Evolutionary conservation across 2,113 vertebrate species (phyloP).

Genomic region (Scopus umbretta): DNA sequence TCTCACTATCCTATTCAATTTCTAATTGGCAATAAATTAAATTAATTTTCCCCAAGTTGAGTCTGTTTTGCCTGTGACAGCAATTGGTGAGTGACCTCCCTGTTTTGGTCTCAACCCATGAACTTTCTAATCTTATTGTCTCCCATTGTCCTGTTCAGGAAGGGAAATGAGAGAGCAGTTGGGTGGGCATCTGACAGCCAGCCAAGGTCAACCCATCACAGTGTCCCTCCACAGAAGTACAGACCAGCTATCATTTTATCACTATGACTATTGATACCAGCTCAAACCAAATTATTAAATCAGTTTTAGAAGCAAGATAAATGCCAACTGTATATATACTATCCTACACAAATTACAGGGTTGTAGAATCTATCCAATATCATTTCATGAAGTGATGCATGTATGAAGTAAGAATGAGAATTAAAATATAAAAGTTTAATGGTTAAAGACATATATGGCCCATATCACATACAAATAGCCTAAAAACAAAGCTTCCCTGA

Average conservation of each 20-base stretch:
- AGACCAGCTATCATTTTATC: background rate
- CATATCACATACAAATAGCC: background rate
- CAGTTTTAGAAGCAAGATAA: background rate
- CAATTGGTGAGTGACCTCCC: background rate
- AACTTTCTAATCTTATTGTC: background rate
- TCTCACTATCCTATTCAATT: background rate
- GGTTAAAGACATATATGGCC: background rate
- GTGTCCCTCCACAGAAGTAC: background rate
- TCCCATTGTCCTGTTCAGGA: background rate
- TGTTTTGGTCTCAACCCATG: background rate
- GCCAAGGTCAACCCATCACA: background rate
- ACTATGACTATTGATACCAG: background rate
- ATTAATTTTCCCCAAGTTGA: background rate
- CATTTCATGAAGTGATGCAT: background rate
- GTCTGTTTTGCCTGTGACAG: background rate
- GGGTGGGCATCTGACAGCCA: background rate
- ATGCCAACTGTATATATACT: background rate
- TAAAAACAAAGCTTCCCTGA: background rate
- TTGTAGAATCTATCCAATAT: background rate
- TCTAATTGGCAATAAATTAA: background rate
- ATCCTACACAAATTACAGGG: background rate
- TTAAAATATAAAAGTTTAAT: background rate
- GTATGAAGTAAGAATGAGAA: background rate
- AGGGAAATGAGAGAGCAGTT: background rate
- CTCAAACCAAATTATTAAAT: background rate